Conservation (phyloP, 1,140 invertebrate species). For the Drosophila navojoa region DNA sequence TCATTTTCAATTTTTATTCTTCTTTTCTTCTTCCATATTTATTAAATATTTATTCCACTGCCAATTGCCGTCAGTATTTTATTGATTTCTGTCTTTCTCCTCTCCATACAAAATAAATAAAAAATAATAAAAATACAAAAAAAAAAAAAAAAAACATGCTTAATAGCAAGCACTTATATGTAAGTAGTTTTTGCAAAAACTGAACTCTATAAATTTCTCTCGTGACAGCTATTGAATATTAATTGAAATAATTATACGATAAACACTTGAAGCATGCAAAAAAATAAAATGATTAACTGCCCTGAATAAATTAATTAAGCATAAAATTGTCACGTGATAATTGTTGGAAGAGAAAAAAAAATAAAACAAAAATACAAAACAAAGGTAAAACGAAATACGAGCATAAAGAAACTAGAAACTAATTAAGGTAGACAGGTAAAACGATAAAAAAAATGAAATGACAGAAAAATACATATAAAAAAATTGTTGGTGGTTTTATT, state of each 20-base stretch:
- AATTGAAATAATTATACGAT: conserved; percentile 66
- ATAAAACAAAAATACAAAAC: no score
- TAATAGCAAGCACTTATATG: conserved; percentile 34
- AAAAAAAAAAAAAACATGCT: background rate
- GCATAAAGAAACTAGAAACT: conserved; percentile 69
- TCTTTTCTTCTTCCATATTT: background rate
- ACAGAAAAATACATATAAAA: conserved; percentile 53
- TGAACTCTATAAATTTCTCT: conserved; percentile 56
- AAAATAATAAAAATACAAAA: background rate
- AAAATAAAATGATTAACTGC: conserved; percentile 58
- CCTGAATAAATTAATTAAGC: conserved; percentile 76
- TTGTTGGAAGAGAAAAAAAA: conserved; percentile 58
- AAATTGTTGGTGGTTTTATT: conserved; percentile 79
- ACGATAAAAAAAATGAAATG: conserved; percentile 13
- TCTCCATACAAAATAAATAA: background rate
- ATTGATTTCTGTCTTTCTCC: background rate
- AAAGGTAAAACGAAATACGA: conserved; percentile 44
- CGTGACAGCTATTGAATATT: conserved; percentile 69
- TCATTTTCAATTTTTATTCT: no score
- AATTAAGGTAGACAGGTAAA: conserved; percentile 72
- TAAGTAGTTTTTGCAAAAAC: conserved; percentile 58
- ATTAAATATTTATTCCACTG: conserved; percentile 10
- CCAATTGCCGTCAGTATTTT: conserved; percentile 8
- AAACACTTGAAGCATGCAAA: conserved; percentile 59
- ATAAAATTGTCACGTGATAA: conserved; percentile 81